Base-by-base conservation (phyloP, 2,797 vertebrate genomes). In the Hoplostethus atlanticus region DNA sequence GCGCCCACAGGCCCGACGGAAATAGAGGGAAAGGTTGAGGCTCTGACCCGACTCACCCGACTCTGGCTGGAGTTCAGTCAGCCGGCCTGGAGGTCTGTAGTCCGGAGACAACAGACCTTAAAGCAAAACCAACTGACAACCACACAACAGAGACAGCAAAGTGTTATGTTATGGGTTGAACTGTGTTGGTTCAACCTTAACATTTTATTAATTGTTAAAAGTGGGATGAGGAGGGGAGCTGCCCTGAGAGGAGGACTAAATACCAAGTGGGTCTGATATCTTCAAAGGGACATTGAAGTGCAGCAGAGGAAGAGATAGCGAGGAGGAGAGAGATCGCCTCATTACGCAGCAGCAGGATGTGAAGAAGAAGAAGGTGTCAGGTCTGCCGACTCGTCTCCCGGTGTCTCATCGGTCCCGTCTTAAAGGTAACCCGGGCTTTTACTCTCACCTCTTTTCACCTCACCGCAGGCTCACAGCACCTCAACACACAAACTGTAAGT, bases 181-280 rank as follows among this genome's bases (percentile, higher is more conserved):
- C 21, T 21, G 21, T 21, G 21, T 21, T 21, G 21, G 21, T 21
- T 21, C 21, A 10, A 40, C 38, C 5, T 40, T 10, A 6, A 10
- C 21, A 21, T 21, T 21, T 21, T 40, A 40, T 40, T 40, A 40
- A 40, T 40, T 40, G 38, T 40, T 40, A 40, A 40, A 40, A 40
- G 10, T 6, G 10, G 10, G 10, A 40, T 6, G 10, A 40, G 38
- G 38, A 40, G 38, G 5, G 38, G 38, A 40, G 38, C 38, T 10
- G 38, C 38, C 38, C 10, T 10, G 47, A 46, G 81, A 86, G 51
- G 76, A 81, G 71, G 68, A 76, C 71, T 77, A 71, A 80, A 83
- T 80, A 77, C 71, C 71, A 85, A 83, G 85, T 66, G 80, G 83
- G 65, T 73, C 66, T 77, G 70, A 85, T 67, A 64, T 90, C 73